Base-by-base conservation (phyloP, 2,113 vertebrate species). In the Ictidomys tridecemlineatus region DNA sequence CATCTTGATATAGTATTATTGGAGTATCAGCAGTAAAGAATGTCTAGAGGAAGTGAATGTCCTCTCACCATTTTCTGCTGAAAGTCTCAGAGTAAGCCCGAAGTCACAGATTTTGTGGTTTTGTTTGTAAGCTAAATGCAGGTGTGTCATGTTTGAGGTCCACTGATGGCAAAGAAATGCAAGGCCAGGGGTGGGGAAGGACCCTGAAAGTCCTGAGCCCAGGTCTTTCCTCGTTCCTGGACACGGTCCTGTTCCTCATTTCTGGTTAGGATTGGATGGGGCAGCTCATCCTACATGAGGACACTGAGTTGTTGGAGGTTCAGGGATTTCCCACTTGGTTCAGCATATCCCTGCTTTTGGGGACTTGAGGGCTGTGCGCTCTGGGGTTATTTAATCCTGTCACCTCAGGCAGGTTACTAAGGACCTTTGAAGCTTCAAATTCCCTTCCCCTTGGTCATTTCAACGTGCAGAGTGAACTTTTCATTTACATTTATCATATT, bases 1-100 rank as follows among this genome's bases (percentile, higher is more conserved):
- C 13, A 6, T 20, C 2, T 73, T 6, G 1, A 8, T 12, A 37
- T 17, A 45, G 10, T 0, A 1, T 13, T 9, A 8, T 10, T 0
- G 14, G 5, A 5, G 18, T 5, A 8, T 30, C 39, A 4, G 2
- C 8, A 14, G 22, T 24, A 8, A 45, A 45, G 9, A 45, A 10
- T 3, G 26, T 82, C 51, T 5, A 22, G 42, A 18, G 8, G 10
- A 85, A 26, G 42, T 30, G 37, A 26, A 26, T 3, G 26, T 30
- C 53, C 32, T 11, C 24, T 26, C 9, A 42, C 24, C 4, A 0
- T 17, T 85, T 85, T 8, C 8, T 17, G n/a, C n/a, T 24, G 8
- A 79, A 14, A 32, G 39, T 14, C 28, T 61, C 51, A 45, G 58
- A 67, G 4, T 14, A 5, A 6, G 7, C 26, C 26, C 56, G 3